A percentile compares a stretch with the other conserved stretches of the same genome.
phyloP scores from a whole-genome alignment of 1,140 invertebrate genomes.

The Chelonus insularis region DNA sequence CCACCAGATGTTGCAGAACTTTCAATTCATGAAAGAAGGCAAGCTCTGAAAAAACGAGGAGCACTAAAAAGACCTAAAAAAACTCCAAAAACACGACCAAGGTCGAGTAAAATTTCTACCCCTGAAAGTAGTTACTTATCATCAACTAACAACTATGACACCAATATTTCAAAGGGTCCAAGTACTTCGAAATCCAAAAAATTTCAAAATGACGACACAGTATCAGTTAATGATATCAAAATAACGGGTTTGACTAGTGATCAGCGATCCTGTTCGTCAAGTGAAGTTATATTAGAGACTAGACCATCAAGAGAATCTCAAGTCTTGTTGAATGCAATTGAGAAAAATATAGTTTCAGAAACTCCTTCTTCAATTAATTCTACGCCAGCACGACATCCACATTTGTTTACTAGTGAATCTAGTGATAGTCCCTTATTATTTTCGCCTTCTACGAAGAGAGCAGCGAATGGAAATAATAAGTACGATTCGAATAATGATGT shows the following conservation, averaged over 20 bases:
- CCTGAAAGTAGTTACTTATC: not conserved
- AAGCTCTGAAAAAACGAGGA: conserved; percentile 32
- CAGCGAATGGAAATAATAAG: conserved; percentile 3
- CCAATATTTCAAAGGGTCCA: conserved; percentile 3
- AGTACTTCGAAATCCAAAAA: too few relatives aligned
- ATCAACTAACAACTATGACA: not conserved
- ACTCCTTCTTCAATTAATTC: not conserved
- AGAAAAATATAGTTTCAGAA: too few relatives aligned
- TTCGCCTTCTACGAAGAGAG: not conserved
- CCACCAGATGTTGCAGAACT: conserved; percentile 48
- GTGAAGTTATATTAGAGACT: too few relatives aligned
- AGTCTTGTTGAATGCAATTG: not conserved
- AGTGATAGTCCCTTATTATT: too few relatives aligned
- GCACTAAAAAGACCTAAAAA: conserved; percentile 33
- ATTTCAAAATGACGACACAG: too few relatives aligned
- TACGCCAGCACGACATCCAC: too few relatives aligned
- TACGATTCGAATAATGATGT: conserved; percentile 20
- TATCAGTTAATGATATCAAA: too few relatives aligned
- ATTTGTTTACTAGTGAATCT: too few relatives aligned
- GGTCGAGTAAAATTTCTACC: conserved; percentile 10
- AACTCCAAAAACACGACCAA: conserved; percentile 35
- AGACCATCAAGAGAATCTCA: not conserved
- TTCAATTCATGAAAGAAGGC: conserved; percentile 34
- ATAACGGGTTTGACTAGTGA: too few relatives aligned
- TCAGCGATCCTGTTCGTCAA: too few relatives aligned